Conservation (phyloP, 2,888 invertebrate species). For the Ctena decussata region DNA sequence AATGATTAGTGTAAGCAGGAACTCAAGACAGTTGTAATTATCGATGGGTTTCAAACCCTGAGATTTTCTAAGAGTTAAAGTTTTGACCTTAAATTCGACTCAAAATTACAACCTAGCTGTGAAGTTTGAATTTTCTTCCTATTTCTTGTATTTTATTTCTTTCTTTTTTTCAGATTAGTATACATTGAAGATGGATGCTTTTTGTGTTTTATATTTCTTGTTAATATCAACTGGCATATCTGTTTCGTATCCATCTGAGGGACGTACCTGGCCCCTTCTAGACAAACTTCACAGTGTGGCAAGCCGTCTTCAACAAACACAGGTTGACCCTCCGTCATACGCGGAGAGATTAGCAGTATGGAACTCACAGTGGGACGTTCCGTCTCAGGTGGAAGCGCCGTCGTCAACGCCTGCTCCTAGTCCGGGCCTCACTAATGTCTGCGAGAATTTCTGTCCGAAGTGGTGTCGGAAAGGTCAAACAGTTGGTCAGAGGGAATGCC, state of each 20-base stretch:
- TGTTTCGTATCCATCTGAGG: not conserved
- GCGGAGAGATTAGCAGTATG: not conserved
- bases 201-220: not conserved
- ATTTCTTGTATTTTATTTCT: too few relatives aligned
- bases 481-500: constrained; percentile 34
- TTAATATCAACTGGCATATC: not conserved
- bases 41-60: too few relatives aligned
- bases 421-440: constrained; percentile 33
- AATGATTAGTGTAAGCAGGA: too few relatives aligned
- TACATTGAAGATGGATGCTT: not conserved
- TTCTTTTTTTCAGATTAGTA: not conserved
- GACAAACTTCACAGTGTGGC: not conserved
- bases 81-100: too few relatives aligned
- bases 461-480: constrained; percentile 39
- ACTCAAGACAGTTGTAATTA: too few relatives aligned
- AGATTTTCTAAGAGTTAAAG: too few relatives aligned
- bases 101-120: too few relatives aligned
- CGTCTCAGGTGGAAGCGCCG: not conserved
- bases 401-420: not conserved
- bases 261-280: not conserved
- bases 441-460: constrained; percentile 45
- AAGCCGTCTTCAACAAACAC: not conserved
- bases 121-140: too few relatives aligned
- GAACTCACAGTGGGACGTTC: not conserved
- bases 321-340: not conserved